Base-by-base conservation (phyloP, 2,113 vertebrate species). In the Ondatra zibethicus region DNA sequence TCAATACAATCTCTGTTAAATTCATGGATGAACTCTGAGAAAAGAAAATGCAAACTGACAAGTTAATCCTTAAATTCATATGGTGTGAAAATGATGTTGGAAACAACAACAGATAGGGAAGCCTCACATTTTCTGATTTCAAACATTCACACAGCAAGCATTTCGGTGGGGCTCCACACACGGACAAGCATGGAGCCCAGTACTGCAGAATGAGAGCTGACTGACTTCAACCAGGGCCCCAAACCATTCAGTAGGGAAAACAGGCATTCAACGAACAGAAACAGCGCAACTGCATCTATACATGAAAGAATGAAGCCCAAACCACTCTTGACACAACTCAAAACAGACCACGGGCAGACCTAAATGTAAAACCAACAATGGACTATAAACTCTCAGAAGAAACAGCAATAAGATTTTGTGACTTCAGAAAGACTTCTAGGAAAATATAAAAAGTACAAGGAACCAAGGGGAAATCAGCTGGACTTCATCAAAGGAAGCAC, bases 41-140 rank as follows among this genome's bases (percentile, higher is more conserved):
- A 58, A 55, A 36, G 36, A 39, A 66, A 65, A 55, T 11, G 19
- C 75, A 95, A 95, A 91, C 42, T 92, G 39, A 86, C 61, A 95
- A 87, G 50, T 25, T 82, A 84, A 61, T 58, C 23, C 6, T 92
- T 76, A 95, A 89, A 88, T 85, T 73, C 27, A 88, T 6, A n/a
- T n/a, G n/a, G 39, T 78, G 1, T 27, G n/a, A 91, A 66, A 89
- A 39, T 21, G 47, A 47, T 70, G 36, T 11, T 78, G 52, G 77
- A 87, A 70, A 81, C 2, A 94, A 4, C 3, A 50, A 50, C 23
- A 68, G 0, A 25, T 29, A 0, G 25, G 12, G 36, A 96, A 70
- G 70, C 63, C 31, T 77, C 73, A 82, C 0, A 12, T 75, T 45
- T 80, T 6, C 27, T 66, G 29, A 68, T 13, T 70, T 52, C 47